Evolutionary conservation across 2,888 invertebrate species (phyloP).

Genomic region (Nezara viridula): DNA sequence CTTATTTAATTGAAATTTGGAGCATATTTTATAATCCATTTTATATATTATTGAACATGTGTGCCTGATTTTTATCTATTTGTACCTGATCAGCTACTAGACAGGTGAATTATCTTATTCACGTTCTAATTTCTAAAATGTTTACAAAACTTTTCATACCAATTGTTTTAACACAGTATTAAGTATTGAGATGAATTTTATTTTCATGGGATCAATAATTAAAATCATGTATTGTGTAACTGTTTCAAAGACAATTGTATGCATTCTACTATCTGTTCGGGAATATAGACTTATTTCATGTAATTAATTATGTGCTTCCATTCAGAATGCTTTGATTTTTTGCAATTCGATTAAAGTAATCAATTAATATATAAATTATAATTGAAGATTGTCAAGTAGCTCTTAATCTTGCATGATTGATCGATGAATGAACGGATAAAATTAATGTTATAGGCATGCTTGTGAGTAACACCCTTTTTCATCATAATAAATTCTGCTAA

Average conservation of each 20-base stretch:
- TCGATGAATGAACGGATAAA: background rate
- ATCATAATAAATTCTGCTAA: conserved; percentile 2
- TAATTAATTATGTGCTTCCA: conserved; percentile 40
- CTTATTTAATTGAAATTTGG: background rate
- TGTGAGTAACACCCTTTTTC: background rate
- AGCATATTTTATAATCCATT: background rate
- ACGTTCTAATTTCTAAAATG: background rate
- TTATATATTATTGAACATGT: conserved; percentile 36
- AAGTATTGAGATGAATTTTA: background rate
- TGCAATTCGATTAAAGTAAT: background rate
- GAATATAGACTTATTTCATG: background rate
- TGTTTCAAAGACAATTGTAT: background rate
- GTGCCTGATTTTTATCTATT: conserved; percentile 30
- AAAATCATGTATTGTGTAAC: background rate
- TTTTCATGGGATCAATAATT: background rate
- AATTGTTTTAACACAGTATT: background rate
- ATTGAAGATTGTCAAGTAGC: background rate
- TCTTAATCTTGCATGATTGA: conserved; percentile 10
- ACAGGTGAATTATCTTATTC: background rate
- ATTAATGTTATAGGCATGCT: background rate
- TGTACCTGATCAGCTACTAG: conserved; percentile 7
- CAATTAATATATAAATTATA: background rate
- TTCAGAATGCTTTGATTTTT: conserved; percentile 3
- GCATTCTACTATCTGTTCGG: background rate
- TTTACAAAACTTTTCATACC: background rate